Evolutionary conservation across 1,140 invertebrate genomes (phyloP), one percentile per base, ranked within the genome.

Genomic region (Mercenaria mercenaria): DNA sequence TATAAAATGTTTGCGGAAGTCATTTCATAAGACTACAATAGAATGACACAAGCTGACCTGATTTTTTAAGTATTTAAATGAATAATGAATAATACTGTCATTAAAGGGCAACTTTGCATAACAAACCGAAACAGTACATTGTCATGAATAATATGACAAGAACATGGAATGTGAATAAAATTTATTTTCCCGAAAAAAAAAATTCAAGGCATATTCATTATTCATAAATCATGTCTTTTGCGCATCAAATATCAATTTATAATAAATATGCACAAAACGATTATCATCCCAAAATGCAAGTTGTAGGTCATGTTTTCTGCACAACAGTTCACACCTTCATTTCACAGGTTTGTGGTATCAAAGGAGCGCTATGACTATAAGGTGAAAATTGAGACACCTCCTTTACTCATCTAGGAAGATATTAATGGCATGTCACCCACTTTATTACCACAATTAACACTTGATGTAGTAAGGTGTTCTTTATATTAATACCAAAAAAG

Each of bases 381-480:
- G 10, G 13, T 56, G 23, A 64, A 64, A 64, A 29, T n/a, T n/a
- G n/a, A 26, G 59, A 64, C 59, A 64, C 59, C 23, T 64, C 26
- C 26, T 29, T 29, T 26, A 10, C 59, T 64, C 59, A 64, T 64
- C 59, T 64, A 64, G 11, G 26, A n/a, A 64, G n/a, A 64, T 64
- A 64, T 64, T 64, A 64, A 64, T 64, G 3, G 26, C 26, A 20
- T 64, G 59, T 64, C 59, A 64, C 1, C 8, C 1, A n/a, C 1
- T 64, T 64, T 64, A 64, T 64, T 64, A 29, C 59, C 6, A n/a
- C 59, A 64, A 64, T 64, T 64, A 64, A 64, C 59, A 64, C 59
- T 29, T 64, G 20, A 29, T 64, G 59, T 29, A 64, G 59, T 64
- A 64, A 64, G 59, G 59, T 29, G 59, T 64, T 47, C 59, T 6